Base-by-base conservation (phyloP, 1,140 invertebrate species). In the Zaprionus kolodkinae region DNA sequence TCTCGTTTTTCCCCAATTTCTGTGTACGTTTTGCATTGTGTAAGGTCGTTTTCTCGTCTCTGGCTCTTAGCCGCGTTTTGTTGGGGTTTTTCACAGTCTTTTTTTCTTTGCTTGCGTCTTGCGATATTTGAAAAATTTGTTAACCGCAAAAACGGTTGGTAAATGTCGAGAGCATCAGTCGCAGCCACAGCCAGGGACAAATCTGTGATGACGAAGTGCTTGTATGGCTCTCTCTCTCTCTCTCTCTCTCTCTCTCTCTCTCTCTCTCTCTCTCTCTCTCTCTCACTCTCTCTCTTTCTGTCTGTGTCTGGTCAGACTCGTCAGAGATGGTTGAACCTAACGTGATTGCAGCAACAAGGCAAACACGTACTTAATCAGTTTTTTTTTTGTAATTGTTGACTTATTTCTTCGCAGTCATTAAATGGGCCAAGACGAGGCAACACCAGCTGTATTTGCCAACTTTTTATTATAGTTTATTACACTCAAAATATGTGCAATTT, bases 81-180 rank as follows among this genome's bases (percentile, higher is more conserved):
- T 21, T 70, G 48, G 15, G 25, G 71, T 64, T 67, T 36, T 43
- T 45, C 40, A 7, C n/a, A 6, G 40, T 45, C 25, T 43, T 21
- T 52, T 11, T 1, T 59, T 25, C 36, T 33, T 54, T 48, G 21
- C 50, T 38, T 38, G 17, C 17, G 35, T 43, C 30, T 35, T 64
- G 36, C 60, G 55, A 63, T 64, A 70, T 86, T 79, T 76, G 36
- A 87, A 57, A 76, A 55, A 79, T 77, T 68, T 72, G 68, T 64
- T 68, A 79, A 45, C 62, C 76, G 38, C 67, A 72, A 72, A 84
- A 79, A 76, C 17, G 10, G 64, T 84, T 83, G 72, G 43, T 52
- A 83, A 67, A 79, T 50, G 50, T 38, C 43, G 72, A 57, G 67
- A 57, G 54, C 59, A 45, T 36, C 57, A 69, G 38, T 30, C 59